phyloP scores from a whole-genome alignment of 2,888 invertebrate genomes.

The Cantharis rufa region DNA sequence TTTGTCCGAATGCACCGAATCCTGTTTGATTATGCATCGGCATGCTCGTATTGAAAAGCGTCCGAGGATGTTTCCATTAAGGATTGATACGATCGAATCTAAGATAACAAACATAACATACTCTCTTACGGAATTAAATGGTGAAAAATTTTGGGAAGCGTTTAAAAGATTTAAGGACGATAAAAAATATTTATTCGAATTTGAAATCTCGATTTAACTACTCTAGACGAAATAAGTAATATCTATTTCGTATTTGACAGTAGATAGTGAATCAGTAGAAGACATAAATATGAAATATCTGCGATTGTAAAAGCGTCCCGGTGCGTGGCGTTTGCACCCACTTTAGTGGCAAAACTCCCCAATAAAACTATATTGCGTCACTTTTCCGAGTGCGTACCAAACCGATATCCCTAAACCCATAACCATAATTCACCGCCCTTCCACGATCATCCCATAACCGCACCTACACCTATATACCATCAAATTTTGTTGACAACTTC shows the following conservation, averaged over 20 bases:
- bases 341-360: constrained; percentile 31
- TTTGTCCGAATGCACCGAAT: constrained; percentile 47
- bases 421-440: constrained; percentile 46
- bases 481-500: constrained; percentile 43
- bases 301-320: constrained; percentile 46
- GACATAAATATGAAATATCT: constrained; percentile 52
- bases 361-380: constrained; percentile 37
- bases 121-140: background rate
- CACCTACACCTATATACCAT: constrained; percentile 46
- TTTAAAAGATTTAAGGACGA: background rate
- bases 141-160: constrained; percentile 2
- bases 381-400: constrained; percentile 30
- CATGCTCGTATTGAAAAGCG: constrained; percentile 42
- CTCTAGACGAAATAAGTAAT: constrained; percentile 46
- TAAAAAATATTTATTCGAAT: constrained; percentile 32
- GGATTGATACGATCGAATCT: constrained; percentile 15
- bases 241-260: constrained; percentile 48
- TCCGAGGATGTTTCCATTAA: constrained; percentile 25
- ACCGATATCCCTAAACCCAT: constrained; percentile 43
- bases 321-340: constrained; percentile 38
- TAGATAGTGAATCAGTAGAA: constrained; percentile 48
- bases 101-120: background rate
- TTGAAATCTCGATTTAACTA: constrained; percentile 20
- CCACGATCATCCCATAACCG: constrained; percentile 43
- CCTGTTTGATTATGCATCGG: constrained; percentile 50